These are phyloP conservation scores for Ormia ochracea DNA, from an alignment of 2,888 invertebrate genomes.

Conservation along the genomic window DNA sequence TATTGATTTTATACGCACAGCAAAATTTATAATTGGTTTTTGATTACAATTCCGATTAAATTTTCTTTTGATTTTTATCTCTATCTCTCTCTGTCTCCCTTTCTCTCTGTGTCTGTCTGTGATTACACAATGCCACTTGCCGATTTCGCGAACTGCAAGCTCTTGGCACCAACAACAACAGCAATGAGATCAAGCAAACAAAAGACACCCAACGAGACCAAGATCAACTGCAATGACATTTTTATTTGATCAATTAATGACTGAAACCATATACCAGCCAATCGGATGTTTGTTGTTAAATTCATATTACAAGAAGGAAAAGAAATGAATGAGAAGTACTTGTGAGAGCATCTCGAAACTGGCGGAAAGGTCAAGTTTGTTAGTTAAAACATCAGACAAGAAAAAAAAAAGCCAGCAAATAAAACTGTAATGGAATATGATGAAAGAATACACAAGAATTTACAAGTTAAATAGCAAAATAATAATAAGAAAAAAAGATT, in stretches of 20 bases:
- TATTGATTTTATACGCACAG: not conserved
- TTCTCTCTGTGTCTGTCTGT: not conserved
- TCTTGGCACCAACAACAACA: not conserved
- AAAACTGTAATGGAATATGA: not conserved
- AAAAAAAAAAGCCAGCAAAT: constrained; percentile 12
- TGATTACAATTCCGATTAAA: constrained; percentile 31
- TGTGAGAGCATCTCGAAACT: constrained; percentile 28
- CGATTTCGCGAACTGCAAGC: not conserved
- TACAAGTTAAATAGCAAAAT: not conserved
- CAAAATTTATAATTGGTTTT: constrained; percentile 18
- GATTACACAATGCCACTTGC: not conserved
- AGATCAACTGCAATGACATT: constrained; percentile 56
- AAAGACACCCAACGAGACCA: constrained; percentile 44
- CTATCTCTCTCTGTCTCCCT: not conserved
- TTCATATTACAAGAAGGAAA: not conserved
- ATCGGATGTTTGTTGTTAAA: constrained; percentile 14
- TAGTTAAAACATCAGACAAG: constrained; percentile 44
- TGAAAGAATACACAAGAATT: not conserved
- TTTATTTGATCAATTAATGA: constrained; percentile 63
- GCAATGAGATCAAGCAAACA: not conserved
- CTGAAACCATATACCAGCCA: not conserved
- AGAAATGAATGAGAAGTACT: constrained; percentile 17
- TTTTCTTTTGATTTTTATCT: not conserved
- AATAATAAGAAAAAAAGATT: constrained; percentile 18
- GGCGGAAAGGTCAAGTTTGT: constrained; percentile 60